Base-by-base conservation (phyloP, 2,888 invertebrate genomes). In the Ctenicera cuprea region DNA sequence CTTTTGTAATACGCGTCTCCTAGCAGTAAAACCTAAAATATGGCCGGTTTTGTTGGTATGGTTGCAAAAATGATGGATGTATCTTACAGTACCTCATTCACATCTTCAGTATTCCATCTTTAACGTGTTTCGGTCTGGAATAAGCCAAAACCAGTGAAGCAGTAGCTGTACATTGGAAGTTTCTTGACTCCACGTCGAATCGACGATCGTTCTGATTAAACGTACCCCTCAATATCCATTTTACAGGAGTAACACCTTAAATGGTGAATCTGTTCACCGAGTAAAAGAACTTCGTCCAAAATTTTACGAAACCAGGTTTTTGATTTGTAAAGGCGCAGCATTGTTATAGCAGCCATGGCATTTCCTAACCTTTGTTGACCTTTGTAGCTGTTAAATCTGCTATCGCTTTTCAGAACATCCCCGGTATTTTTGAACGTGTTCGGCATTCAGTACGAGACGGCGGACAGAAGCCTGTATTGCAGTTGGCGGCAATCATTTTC, bases 141-240 rank as follows among this genome's bases (percentile, higher is more conserved):
- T 82, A 83, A 0, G 87, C 80, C 43, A 89, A 73, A 7, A 86
- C 86, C 3, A 87, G 82, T 0, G 87, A 81, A 7, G 88, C 85
- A 65, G 86, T 87, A 0, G 88, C 87, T 0, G 88, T 84, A 7
- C 88, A 87, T 77, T 89, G 89, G 18, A 78, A 76, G 16, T 88
- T 88, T 52, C 85, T 82, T 2, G 83, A 86, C 22, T 85, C 83
- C 0, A 85, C 83, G 0, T 83, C 80, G 69, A 88, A 87, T 38
- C 82, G 79, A 14, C 79, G 76, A 71, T 85, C 83, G 26, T 79
- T 81, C 76, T 87, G 86, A 5, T 81, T 83, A 54, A 85, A 84
- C 3, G 79, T 83, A 1, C 87, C 87, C 57, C 86, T 78, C 0
- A 88, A 75, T n/a, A 87, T 86, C 88, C 88, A 88, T 74, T 79